Evolutionary conservation across 2,888 invertebrate genomes (phyloP).

Genomic region (Machimus rusticus): DNA sequence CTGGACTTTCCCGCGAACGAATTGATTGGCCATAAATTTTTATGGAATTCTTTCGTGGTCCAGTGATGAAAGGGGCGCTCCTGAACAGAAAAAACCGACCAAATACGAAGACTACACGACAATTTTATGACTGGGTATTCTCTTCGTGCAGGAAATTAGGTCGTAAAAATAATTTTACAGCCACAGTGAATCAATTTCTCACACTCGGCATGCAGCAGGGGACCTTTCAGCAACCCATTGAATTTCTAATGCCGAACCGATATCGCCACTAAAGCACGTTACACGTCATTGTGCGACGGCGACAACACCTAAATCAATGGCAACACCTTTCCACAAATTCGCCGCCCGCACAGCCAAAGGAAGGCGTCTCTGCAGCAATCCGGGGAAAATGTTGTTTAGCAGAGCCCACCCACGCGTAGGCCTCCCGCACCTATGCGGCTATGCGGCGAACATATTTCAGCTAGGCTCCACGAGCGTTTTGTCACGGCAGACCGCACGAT

Average conservation of each 20-base stretch:
- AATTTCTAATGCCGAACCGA: background rate
- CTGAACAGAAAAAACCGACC: background rate
- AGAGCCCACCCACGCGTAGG: background rate
- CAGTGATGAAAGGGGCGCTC: background rate
- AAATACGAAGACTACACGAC: background rate
- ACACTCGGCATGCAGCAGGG: background rate
- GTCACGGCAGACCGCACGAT: constrained; percentile 2
- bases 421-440: background rate
- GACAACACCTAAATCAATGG: background rate
- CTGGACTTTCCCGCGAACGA: background rate
- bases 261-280: background rate
- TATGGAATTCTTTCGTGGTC: background rate
- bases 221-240: background rate
- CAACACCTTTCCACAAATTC: background rate
- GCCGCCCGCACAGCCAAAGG: background rate
- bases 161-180: background rate
- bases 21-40: constrained; percentile 9
- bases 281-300: background rate
- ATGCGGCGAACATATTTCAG: background rate
- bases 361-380: background rate
- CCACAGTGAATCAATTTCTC: background rate
- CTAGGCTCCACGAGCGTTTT: constrained; percentile 19
- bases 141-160: background rate
- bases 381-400: constrained; percentile 24
- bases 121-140: background rate